phyloP scores from a whole-genome alignment of 1,140 invertebrate species.

The Lineus longissimus region DNA sequence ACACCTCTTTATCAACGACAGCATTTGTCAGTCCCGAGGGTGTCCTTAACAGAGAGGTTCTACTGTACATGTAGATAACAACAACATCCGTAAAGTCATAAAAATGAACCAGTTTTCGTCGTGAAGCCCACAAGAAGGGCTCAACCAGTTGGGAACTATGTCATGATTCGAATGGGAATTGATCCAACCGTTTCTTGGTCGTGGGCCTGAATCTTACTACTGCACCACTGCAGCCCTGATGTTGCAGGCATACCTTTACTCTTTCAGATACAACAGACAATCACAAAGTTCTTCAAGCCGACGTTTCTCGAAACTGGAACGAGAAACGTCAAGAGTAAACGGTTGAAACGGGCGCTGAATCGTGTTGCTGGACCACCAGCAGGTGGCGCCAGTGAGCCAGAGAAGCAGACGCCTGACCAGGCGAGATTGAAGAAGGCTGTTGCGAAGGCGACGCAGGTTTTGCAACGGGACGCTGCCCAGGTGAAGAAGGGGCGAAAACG shows the following conservation, averaged over 20 bases:
- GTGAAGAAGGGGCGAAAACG: neutral
- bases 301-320: conserved; percentile 24
- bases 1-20: too few relatives aligned
- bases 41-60: too few relatives aligned
- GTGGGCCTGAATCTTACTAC: too few relatives aligned
- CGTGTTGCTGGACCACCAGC: neutral
- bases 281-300: conserved; percentile 34
- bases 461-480: conserved; percentile 5
- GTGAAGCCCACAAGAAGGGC: too few relatives aligned
- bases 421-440: conserved; percentile 5
- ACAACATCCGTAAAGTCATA: too few relatives aligned
- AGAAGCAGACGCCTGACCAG: conserved; percentile 10
- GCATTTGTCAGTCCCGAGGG: too few relatives aligned
- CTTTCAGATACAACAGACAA: conserved; percentile 30
- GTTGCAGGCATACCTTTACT: neutral
- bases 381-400: conserved; percentile 8
- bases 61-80: too few relatives aligned
- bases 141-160: too few relatives aligned
- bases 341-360: conserved; percentile 25
- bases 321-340: conserved; percentile 26
- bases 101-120: too few relatives aligned
- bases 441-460: neutral
- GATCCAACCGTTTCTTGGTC: too few relatives aligned
- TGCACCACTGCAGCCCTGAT: too few relatives aligned
- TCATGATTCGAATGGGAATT: too few relatives aligned